Evolutionary conservation across 2,113 vertebrate species (phyloP).

Genomic region (Manacus vitellinus): DNA sequence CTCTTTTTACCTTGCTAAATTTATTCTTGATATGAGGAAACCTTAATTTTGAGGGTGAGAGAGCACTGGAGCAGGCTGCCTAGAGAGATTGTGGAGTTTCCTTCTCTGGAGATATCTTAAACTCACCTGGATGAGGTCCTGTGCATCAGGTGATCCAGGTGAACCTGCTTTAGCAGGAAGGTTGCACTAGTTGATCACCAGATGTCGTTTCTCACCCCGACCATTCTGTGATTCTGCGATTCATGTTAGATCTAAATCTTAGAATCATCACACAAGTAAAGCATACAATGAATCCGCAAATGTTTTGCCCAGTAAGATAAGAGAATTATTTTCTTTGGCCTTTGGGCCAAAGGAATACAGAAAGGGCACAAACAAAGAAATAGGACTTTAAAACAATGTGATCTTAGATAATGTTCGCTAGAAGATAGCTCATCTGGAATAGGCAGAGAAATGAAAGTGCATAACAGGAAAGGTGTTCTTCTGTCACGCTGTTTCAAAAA

Average conservation of each 20-base stretch:
- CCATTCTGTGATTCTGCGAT: neutral
- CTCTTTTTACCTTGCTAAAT: neutral
- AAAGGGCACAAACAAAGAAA: neutral
- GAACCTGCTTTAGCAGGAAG: neutral
- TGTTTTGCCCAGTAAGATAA: neutral
- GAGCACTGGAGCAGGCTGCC: fast-evolving
- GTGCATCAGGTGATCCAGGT: neutral
- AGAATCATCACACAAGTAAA: neutral
- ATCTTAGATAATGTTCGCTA: neutral
- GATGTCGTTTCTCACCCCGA: neutral
- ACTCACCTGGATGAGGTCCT: neutral
- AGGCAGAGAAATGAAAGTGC: neutral
- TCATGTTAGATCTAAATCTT: neutral
- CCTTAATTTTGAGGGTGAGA: neutral
- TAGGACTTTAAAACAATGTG: neutral
- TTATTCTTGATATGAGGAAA: neutral
- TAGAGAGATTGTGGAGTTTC: neutral
- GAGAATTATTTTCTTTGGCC: neutral
- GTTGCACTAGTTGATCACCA: neutral
- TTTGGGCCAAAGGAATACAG: neutral
- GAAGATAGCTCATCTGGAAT: neutral
- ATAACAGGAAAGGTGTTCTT: neutral
- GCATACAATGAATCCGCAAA: neutral
- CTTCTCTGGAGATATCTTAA: neutral
- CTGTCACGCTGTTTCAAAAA: neutral